Conservation (phyloP, 2,797 vertebrate genomes). For the Crocidura indochinensis region DNA sequence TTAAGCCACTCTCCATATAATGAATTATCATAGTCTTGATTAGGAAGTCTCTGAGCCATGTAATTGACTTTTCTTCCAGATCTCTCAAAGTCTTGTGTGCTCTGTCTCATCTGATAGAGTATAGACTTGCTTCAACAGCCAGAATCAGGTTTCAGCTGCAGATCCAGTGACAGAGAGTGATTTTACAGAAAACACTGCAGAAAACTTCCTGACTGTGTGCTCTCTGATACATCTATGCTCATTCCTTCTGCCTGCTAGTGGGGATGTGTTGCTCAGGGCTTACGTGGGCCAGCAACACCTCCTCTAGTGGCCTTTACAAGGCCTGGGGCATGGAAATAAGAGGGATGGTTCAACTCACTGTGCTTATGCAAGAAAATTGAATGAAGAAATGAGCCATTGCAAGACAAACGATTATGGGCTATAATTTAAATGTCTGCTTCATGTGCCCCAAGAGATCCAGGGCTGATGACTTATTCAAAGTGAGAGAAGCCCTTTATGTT, state of each 20-base stretch:
- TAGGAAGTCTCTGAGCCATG: conserved; percentile 10
- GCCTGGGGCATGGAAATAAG: neutral
- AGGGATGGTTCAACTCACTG: rapidly evolving
- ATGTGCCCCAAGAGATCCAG: neutral
- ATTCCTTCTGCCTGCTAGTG: neutral
- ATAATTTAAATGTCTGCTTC: neutral
- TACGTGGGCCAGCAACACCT: neutral
- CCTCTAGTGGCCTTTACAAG: neutral
- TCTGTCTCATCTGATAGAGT: neutral
- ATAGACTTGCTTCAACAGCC: conserved; percentile 3
- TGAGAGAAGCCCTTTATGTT: neutral
- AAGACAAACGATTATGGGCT: neutral
- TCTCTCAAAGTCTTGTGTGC: neutral
- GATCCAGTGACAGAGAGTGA: neutral
- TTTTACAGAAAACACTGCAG: neutral
- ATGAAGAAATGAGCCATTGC: neutral
- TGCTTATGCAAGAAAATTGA: neutral
- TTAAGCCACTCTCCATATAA: neutral
- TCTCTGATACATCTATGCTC: neutral
- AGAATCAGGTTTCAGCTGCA: neutral
- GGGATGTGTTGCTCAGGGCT: neutral
- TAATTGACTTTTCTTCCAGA: conserved; percentile 42
- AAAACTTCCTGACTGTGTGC: neutral
- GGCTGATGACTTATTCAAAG: neutral
- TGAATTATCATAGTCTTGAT: neutral